phyloP scores from a whole-genome alignment of 2,797 vertebrate species.

The Rhinophrynus dorsalis region DNA sequence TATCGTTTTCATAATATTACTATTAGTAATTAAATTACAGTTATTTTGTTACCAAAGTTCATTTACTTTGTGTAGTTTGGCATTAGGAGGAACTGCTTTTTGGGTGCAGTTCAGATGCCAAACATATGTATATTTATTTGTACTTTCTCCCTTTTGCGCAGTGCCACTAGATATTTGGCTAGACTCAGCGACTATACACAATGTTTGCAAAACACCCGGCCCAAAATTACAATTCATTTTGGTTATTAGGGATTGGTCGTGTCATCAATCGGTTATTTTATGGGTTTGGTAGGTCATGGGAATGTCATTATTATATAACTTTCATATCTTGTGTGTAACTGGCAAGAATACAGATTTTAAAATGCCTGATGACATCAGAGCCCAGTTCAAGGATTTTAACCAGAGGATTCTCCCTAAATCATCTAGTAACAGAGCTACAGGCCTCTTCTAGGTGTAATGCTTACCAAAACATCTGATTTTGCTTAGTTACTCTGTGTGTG shows the following conservation, averaged over 20 bases:
- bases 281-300: slow-evolving; percentile 36
- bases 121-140: too few relatives aligned
- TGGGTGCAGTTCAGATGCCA: too few relatives aligned
- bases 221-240: slow-evolving; percentile 12
- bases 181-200: neutral
- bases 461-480: neutral
- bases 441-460: neutral
- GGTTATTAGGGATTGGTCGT: slow-evolving; percentile 36
- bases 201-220: neutral
- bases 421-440: neutral
- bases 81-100: too few relatives aligned
- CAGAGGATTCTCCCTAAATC: neutral
- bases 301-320: slow-evolving; percentile 37
- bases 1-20: too few relatives aligned
- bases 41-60: too few relatives aligned
- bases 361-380: slow-evolving; percentile 22
- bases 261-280: slow-evolving; percentile 43
- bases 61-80: too few relatives aligned
- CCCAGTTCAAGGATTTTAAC: slow-evolving; percentile 2
- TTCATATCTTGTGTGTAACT: slow-evolving; percentile 18
- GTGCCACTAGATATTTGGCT: neutral
- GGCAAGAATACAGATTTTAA: slow-evolving; percentile 7
- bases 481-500: neutral
- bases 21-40: too few relatives aligned
- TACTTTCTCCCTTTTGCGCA: too few relatives aligned